Evolutionary conservation across 2,113 vertebrate genomes (phyloP), one percentile per base, ranked within the genome.

Genomic region (Hystrix brachyura): DNA sequence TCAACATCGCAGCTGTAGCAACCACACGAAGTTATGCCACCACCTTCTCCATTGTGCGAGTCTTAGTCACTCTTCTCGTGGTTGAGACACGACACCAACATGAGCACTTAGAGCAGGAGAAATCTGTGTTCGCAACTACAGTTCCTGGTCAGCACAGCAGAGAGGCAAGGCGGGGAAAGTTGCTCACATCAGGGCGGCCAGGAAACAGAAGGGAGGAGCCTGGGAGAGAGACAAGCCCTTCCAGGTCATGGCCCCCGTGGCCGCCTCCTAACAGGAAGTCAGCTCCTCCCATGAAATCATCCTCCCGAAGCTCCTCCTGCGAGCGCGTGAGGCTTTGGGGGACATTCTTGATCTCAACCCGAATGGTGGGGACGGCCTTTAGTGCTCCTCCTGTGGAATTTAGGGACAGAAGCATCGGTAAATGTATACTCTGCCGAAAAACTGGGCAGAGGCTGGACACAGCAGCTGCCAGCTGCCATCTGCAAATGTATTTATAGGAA

Each of bases 401-500:
- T 43, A n/a, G 69, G 27, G 69, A 38, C 38, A 38, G 91, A 55
- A 4, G 59, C 71, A 59, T 51, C 18, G 59, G 32, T 29, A 57
- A 94, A 8, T n/a, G 7, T 34, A 27, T 38, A 23, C 51, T 60
- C 43, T 34, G 29, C 83, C 83, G 2, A 15, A 74, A 64, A n/a
- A 10, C 55, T 0, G 4, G 86, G 38, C 51, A 57, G 10, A 12
- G 69, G 48, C 60, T 48, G 51, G 46, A 69, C 19, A 21, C 0
- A 3, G 29, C 71, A 64, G 38, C 34, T 1, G 6, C 72, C 43
- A 0, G 5, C 21, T 0, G 11, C 57, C 13, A 29, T 7, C 5
- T 74, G 62, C 51, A 69, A 25, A 34, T 10, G 59, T 55, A 64
- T 89, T 88, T 13, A 46, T 11, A 59, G 84, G 86, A 82, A 64